Base-by-base conservation (phyloP, 2,797 vertebrate genomes). In the Gastrophryne carolinensis region DNA sequence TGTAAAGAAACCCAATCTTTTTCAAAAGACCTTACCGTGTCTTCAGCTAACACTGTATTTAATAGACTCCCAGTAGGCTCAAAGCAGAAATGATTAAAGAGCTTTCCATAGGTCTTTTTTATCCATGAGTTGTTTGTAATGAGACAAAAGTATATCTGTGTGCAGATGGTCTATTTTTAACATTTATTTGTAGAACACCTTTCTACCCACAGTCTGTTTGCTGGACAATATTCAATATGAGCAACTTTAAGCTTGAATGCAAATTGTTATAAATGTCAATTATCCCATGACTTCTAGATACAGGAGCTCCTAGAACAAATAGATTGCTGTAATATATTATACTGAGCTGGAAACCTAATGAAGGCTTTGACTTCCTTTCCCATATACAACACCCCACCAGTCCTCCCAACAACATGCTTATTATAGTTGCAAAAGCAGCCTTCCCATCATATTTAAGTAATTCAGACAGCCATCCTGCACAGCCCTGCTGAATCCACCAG, bases 1-100 rank as follows among this genome's bases (percentile, higher is more conserved):
- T 81, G 35, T 17, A 80, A 82, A 83, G 80, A 86, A 83, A 82
- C 63, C 66, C 68, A 79, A 83, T 83, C 83, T 81, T 52, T 58
- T 67, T 74, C n/a, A 17, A 80, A 74, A 19, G 50, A 35, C 35
- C 78, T 54, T 81, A 63, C 60, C 82, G 80, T 37, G 76, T 63
- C 58, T 79, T 74, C 44, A 47, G 19, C 77, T 82, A 79, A 81
- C 70, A 81, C 80, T 65, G 69, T 73, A 34, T 81, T 81, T 82
- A 68, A 83, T 79, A 76, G 81, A 79, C 75, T 13, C 78, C 82
- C 73, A 82, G 79, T 69, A 80, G 63, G 78, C 79, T 85, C 76
- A 82, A 64, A 49, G 78, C 74, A 60, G 54, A 44, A 24, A 53
- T 54, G 53, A 81, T 82, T 83, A 79, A 75, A 81, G 49, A 17